These are phyloP conservation scores for Scarus forsteni DNA, from an alignment of 2,797 vertebrate genomes.

Conservation along the genomic window DNA sequence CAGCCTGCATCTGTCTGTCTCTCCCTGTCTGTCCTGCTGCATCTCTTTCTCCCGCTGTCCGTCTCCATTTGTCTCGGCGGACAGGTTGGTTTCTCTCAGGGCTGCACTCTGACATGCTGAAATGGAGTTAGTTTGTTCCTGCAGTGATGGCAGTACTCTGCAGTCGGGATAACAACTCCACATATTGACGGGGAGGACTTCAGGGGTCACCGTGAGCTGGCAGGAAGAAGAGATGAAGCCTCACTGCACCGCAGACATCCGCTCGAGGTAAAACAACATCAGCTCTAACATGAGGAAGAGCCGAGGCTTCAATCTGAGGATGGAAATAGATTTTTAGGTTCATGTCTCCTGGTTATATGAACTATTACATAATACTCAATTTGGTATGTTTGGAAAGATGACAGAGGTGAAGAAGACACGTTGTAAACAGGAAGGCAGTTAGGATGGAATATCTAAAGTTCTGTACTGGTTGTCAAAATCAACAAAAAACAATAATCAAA, in stretches of 20 bases:
- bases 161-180: slow-evolving; percentile 72
- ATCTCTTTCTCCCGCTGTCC: slow-evolving; percentile 64
- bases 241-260: slow-evolving; percentile 28
- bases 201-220: slow-evolving; percentile 47
- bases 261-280: slow-evolving; percentile 4
- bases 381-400: too few species aligned
- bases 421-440: too few species aligned
- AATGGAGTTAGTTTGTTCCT: slow-evolving; percentile 74
- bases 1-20: slow-evolving; percentile 38
- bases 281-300: not conserved
- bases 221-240: slow-evolving; percentile 24
- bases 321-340: not conserved
- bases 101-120: slow-evolving; percentile 70
- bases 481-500: too few species aligned
- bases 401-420: too few species aligned
- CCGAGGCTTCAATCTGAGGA: not conserved
- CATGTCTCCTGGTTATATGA: not conserved
- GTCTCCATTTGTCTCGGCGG: slow-evolving; percentile 80
- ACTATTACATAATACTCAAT: not conserved
- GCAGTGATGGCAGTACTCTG: slow-evolving; percentile 62
- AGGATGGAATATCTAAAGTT: too few species aligned
- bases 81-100: slow-evolving; percentile 75
- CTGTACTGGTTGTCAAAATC: too few species aligned
- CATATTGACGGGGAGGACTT: slow-evolving; percentile 59
- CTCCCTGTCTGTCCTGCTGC: slow-evolving; percentile 46